Evolutionary conservation across 2,888 invertebrate species (phyloP).

Genomic region (Cotesia congregata): DNA sequence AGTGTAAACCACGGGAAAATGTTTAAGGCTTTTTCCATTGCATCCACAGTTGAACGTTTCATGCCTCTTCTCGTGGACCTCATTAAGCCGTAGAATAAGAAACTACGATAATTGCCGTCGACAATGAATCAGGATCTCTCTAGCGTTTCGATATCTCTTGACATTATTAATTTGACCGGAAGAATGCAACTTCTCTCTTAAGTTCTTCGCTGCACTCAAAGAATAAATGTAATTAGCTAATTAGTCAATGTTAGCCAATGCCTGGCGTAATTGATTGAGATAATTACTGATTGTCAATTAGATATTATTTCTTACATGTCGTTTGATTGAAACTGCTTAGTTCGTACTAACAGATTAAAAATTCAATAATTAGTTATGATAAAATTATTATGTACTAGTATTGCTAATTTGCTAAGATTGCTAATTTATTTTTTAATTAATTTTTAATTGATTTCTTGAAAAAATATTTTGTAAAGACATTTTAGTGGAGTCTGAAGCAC

Average conservation of each 20-base stretch:
- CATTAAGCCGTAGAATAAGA: conserved; percentile 11
- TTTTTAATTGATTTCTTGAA: too few species aligned
- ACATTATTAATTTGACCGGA: not conserved
- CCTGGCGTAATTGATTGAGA: not conserved
- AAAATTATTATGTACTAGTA: too few species aligned
- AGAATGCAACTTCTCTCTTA: not conserved
- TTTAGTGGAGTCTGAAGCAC: too few species aligned
- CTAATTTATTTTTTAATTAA: too few species aligned
- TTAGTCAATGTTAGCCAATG: not conserved
- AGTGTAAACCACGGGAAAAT: conserved; percentile 10
- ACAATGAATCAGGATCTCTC: not conserved
- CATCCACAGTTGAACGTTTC: not conserved
- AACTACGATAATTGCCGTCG: conserved; percentile 9
- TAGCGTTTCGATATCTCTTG: not conserved
- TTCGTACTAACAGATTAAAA: too few species aligned
- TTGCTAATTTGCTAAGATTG: too few species aligned
- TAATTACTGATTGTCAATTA: not conserved
- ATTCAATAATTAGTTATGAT: too few species aligned
- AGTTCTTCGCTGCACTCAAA: not conserved
- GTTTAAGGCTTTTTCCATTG: conserved; percentile 8
- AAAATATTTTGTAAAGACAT: too few species aligned
- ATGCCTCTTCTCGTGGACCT: conserved; percentile 2
- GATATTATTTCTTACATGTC: not conserved
- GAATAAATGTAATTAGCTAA: not conserved
- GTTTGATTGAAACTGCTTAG: too few species aligned